Percentiles rank a stretch among this genome's conserved stretches.
These are phyloP conservation scores for Argya squamiceps DNA, from an alignment of 2,797 vertebrate genomes.

Conservation along the genomic window DNA sequence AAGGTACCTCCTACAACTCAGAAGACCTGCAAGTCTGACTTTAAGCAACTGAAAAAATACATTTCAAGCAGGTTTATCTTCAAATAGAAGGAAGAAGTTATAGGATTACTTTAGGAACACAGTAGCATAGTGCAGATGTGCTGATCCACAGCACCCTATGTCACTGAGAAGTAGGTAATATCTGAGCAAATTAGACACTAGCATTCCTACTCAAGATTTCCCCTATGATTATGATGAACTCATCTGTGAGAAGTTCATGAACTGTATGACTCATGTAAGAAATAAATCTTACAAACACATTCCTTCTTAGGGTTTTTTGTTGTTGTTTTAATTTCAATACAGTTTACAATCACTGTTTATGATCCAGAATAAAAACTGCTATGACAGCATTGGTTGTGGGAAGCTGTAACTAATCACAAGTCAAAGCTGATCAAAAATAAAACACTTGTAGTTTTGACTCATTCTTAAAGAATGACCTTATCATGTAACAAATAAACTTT, in stretches of 20 bases:
- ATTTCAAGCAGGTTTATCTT: not conserved
- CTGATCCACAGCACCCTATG: not conserved
- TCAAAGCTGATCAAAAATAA: not conserved
- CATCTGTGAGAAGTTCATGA: not conserved
- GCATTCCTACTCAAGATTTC: not conserved
- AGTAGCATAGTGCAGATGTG: not conserved
- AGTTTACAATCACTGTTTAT: not conserved
- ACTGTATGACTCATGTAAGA: not conserved
- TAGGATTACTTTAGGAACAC: not conserved
- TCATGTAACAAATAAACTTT: not conserved
- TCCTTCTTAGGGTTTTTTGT: not conserved
- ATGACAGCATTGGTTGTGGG: not conserved
- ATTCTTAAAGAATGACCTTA: not conserved
- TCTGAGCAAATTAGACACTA: not conserved
- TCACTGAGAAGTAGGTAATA: not conserved
- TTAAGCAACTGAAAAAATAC: not conserved
- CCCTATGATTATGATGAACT: not conserved
- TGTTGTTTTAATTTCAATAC: not conserved
- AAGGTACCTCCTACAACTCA: not conserved
- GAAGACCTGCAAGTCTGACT: fast-evolving
- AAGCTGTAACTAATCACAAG: conserved; percentile 38
- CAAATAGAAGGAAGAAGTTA: not conserved
- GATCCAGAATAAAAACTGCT: not conserved
- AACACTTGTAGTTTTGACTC: not conserved
- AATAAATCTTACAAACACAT: not conserved